Conservation (phyloP, 1,140 invertebrate genomes). For the Sitobion miscanthi region DNA sequence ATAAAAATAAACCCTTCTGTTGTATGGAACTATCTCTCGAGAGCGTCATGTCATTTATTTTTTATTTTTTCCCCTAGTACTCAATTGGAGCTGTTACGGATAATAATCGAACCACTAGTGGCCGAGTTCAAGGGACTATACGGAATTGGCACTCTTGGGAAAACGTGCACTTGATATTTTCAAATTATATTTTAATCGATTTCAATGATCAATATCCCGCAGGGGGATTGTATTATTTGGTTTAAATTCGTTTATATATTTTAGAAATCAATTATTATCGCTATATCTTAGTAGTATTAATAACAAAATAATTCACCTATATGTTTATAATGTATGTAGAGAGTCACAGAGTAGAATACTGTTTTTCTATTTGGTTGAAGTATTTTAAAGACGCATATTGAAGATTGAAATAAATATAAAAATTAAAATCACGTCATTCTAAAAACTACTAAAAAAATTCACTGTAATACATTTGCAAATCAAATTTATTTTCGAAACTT, state of each 20-base stretch:
- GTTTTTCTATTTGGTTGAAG: not conserved
- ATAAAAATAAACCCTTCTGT: not conserved
- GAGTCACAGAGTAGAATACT: not conserved
- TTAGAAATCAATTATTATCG: not conserved
- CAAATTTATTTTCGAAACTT: not conserved
- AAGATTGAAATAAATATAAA: not conserved
- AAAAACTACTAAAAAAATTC: not conserved
- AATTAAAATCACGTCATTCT: not conserved
- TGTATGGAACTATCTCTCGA: slow-evolving; percentile 4
- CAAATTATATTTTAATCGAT: slow-evolving; percentile 9
- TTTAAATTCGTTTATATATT: not conserved
- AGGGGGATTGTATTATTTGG: not conserved
- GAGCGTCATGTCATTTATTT: not conserved
- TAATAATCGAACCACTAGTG: slow-evolving; percentile 11
- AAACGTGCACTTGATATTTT: slow-evolving; percentile 6
- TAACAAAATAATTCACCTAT: not conserved
- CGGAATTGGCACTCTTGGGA: not conserved
- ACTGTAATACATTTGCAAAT: not conserved
- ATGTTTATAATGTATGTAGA: not conserved
- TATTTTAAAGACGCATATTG: not conserved
- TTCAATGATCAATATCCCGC: not conserved
- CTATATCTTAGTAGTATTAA: not conserved
- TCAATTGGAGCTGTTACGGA: slow-evolving; percentile 9
- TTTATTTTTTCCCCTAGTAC: not conserved
- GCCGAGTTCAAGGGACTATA: not conserved